These are phyloP conservation scores for Valencia hispanica DNA, from an alignment of 2,797 vertebrate genomes.

Conservation along the genomic window DNA sequence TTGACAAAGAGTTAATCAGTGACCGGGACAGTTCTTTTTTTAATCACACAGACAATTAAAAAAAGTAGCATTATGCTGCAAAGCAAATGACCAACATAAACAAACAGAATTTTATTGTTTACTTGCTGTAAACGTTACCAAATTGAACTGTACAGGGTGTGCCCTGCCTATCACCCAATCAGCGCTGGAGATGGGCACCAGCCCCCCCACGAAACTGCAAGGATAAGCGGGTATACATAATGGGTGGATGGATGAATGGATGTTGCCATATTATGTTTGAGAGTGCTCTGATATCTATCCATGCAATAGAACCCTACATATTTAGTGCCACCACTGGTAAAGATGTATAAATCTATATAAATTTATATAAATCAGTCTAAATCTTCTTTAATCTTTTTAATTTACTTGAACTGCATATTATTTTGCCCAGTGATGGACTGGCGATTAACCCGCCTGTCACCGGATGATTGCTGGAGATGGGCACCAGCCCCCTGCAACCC, in stretches of 20 bases:
- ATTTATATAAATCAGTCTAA: too few relatives aligned
- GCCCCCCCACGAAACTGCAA: background rate
- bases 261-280: background rate
- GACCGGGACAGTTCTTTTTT: background rate
- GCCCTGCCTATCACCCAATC: background rate
- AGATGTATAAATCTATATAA: background rate
- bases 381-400: too few relatives aligned
- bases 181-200: background rate
- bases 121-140: background rate
- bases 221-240: background rate
- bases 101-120: background rate
- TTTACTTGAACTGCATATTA: background rate
- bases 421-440: too few relatives aligned
- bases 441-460: too few relatives aligned
- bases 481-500: too few relatives aligned
- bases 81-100: background rate
- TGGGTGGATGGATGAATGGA: background rate
- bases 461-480: too few relatives aligned
- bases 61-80: background rate
- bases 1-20: background rate
- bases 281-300: background rate
- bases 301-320: background rate
- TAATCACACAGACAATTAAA: background rate
- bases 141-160: background rate
- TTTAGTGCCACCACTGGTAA: background rate